phyloP scores from a whole-genome alignment of 2,797 vertebrate species.

The Brachymystax lenok region DNA sequence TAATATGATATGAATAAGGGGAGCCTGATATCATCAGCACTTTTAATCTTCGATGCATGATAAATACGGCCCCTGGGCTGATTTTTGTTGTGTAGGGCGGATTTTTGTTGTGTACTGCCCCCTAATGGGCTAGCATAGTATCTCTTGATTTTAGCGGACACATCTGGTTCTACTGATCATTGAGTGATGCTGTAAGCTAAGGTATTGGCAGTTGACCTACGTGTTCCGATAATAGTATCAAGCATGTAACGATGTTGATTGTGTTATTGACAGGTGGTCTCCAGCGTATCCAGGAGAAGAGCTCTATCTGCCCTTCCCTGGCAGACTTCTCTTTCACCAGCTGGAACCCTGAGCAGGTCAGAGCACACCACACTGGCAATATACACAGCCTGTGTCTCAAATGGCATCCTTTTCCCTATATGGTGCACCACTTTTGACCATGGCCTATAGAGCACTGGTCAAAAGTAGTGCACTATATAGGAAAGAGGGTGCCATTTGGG shows the following conservation, averaged over 20 bases:
- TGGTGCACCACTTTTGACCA: background rate
- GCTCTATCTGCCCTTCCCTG: constrained; percentile 87
- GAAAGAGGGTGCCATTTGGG: too few relatives aligned
- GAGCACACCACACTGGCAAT: constrained; percentile 39
- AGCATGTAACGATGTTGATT: background rate
- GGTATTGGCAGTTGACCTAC: too few relatives aligned
- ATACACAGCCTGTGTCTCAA: background rate
- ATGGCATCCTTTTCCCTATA: background rate
- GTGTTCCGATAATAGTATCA: too few relatives aligned
- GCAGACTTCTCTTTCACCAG: constrained; percentile 87
- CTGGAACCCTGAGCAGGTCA: constrained; percentile 84
- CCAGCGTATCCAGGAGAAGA: constrained; percentile 75
- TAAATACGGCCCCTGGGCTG: background rate
- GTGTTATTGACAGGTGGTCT: constrained; percentile 71
- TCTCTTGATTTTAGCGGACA: too few relatives aligned
- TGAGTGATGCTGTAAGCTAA: background rate
- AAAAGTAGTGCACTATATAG: background rate
- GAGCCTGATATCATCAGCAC: too few relatives aligned
- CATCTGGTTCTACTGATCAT: background rate
- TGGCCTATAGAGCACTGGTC: background rate
- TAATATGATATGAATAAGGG: too few relatives aligned
- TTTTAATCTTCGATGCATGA: too few relatives aligned
- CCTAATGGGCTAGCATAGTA: background rate
- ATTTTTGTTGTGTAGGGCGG: too few relatives aligned
- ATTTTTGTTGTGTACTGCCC: background rate